phyloP scores from a whole-genome alignment of 2,888 invertebrate genomes.

The Orthosia cruda region DNA sequence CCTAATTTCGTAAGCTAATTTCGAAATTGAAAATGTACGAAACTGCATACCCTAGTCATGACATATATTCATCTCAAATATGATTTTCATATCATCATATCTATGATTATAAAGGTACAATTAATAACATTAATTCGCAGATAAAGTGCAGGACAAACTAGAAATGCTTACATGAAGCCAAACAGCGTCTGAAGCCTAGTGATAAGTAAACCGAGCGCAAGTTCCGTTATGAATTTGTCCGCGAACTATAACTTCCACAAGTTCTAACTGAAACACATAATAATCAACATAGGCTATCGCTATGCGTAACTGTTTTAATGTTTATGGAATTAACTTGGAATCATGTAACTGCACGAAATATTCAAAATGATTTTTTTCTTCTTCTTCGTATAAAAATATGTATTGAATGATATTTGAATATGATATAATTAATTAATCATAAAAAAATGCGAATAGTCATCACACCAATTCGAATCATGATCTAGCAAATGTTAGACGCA shows the following conservation, averaged over 20 bases:
- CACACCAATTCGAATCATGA: not conserved
- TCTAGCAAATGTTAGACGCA: too few species aligned
- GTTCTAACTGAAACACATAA: constrained; percentile 60
- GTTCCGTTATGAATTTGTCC: constrained; percentile 69
- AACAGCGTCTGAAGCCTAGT: constrained; percentile 62
- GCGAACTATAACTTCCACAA: constrained; percentile 64
- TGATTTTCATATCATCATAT: too few species aligned
- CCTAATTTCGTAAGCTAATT: too few species aligned
- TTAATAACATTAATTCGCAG: constrained; percentile 8
- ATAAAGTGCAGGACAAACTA: constrained; percentile 40
- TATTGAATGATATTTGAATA: too few species aligned
- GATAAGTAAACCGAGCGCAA: constrained; percentile 67
- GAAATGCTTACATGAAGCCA: constrained; percentile 45
- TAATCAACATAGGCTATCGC: constrained; percentile 24
- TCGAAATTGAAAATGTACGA: too few species aligned
- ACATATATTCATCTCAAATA: too few species aligned
- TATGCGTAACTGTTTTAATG: constrained; percentile 2
- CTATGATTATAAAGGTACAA: too few species aligned
- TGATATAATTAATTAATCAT: too few species aligned
- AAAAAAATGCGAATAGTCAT: too few species aligned
- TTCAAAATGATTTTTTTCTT: not conserved
- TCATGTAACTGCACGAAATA: not conserved
- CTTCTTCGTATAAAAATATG: too few species aligned
- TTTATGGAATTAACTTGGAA: not conserved
- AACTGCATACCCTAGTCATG: too few species aligned